phyloP scores from a whole-genome alignment of 2,888 invertebrate species.

The Conistra vaccinii region DNA sequence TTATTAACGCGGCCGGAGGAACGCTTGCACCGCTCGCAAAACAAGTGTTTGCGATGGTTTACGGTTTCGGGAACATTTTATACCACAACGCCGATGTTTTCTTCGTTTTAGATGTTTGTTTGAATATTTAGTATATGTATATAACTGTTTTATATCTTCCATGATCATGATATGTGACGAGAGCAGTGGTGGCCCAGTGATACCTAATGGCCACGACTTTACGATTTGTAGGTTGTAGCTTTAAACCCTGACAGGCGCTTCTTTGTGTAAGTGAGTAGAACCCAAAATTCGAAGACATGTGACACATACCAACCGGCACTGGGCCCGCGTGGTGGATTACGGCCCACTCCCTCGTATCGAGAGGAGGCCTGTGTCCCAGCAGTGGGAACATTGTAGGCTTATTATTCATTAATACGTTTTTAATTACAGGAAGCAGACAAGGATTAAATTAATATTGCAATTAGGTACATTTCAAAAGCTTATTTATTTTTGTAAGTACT shows the following conservation, averaged over 20 bases:
- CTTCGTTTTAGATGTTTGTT: constrained; percentile 28
- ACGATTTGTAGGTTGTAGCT: too few relatives aligned
- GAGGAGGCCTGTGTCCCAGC: too few relatives aligned
- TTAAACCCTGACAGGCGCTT: too few relatives aligned
- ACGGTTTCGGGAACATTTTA: constrained; percentile 52
- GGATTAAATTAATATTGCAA: constrained; percentile 1
- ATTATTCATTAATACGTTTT: neutral
- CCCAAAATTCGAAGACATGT: too few relatives aligned
- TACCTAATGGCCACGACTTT: too few relatives aligned
- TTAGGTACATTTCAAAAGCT: neutral
- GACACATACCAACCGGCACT: too few relatives aligned
- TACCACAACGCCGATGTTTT: constrained; percentile 22
- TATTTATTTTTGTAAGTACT: neutral
- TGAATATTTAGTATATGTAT: neutral
- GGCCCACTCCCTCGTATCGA: too few relatives aligned
- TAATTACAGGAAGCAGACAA: neutral
- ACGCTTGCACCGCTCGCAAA: constrained; percentile 76
- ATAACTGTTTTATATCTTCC: neutral
- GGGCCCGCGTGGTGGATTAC: too few relatives aligned
- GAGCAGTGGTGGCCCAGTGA: too few relatives aligned
- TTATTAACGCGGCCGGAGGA: constrained; percentile 85
- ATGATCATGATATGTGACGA: neutral
- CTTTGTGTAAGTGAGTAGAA: too few relatives aligned
- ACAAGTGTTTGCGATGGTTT: constrained; percentile 78
- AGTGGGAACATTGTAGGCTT: too few relatives aligned